Conservation (phyloP, 2,888 invertebrate species). For the Herminia tarsipennalis region DNA sequence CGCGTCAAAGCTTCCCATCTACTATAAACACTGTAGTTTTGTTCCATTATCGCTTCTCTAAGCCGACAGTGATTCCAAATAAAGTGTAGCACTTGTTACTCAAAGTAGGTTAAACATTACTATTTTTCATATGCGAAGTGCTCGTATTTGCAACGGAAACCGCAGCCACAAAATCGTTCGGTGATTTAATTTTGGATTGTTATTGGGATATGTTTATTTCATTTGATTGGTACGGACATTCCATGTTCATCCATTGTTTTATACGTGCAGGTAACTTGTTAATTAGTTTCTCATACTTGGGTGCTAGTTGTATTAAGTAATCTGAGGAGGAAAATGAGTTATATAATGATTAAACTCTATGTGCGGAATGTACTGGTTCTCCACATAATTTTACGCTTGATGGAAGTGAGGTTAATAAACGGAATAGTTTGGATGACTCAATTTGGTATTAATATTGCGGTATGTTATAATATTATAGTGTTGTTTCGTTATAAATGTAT, state of each 20-base stretch:
- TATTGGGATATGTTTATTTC: background rate
- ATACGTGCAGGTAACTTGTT: background rate
- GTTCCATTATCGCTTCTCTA: constrained; percentile 51
- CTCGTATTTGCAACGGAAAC: background rate
- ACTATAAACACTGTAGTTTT: constrained; percentile 52
- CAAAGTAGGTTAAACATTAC: constrained; percentile 8
- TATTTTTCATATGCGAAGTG: background rate
- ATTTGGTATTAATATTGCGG: constrained; percentile 9
- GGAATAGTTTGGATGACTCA: constrained; percentile 11
- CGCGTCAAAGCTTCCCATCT: constrained; percentile 40
- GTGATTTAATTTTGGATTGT: background rate
- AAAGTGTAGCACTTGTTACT: constrained; percentile 35
- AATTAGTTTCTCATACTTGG: constrained; percentile 5
- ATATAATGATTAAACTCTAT: constrained; percentile 14
- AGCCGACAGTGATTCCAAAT: constrained; percentile 44
- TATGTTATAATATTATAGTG: background rate
- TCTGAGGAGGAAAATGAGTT: constrained; percentile 11
- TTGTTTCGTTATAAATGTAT: no score
- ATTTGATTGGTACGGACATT: background rate
- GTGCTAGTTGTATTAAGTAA: constrained; percentile 11
- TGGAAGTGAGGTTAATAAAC: constrained; percentile 18
- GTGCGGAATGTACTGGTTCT: constrained; percentile 5
- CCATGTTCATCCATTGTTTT: background rate
- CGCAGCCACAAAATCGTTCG: background rate
- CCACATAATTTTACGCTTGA: constrained; percentile 12